Conservation (phyloP, 1,140 invertebrate species). For the Pteromalus puparum region DNA sequence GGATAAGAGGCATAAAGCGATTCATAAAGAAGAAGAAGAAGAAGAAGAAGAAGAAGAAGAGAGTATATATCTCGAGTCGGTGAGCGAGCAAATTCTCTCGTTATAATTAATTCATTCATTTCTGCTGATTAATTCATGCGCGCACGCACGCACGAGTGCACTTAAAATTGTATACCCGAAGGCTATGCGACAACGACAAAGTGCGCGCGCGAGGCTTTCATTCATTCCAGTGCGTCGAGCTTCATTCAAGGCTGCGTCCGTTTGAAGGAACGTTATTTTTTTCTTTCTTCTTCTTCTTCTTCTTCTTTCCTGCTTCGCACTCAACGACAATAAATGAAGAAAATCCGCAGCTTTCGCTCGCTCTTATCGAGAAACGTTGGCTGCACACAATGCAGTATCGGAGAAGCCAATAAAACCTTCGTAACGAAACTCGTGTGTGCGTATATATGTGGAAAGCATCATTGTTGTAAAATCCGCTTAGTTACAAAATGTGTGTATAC, state of each 20-base stretch:
- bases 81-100: neutral
- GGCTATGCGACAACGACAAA: neutral
- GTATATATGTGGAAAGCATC: neutral
- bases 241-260: constrained; percentile 17
- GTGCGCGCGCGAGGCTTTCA: neutral
- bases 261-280: neutral
- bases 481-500: neutral
- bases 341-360: neutral
- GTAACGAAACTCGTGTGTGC: neutral
- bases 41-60: too few species aligned
- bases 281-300: neutral
- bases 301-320: neutral
- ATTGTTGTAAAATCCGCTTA: constrained; percentile 17
- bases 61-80: too few species aligned
- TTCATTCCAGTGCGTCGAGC: constrained; percentile 15
- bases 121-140: constrained; percentile 27
- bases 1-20: neutral
- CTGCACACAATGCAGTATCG: neutral
- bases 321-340: neutral
- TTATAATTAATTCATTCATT: neutral
- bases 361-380: neutral
- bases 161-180: neutral
- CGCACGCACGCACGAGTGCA: constrained; percentile 39
- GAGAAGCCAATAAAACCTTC: constrained; percentile 19
- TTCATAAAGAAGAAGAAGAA: too few species aligned